A percentile compares a stretch with the other conserved stretches of the same genome.
Evolutionary conservation across 2,113 vertebrate species (phyloP).

Genomic region (Carlito syrichta): DNA sequence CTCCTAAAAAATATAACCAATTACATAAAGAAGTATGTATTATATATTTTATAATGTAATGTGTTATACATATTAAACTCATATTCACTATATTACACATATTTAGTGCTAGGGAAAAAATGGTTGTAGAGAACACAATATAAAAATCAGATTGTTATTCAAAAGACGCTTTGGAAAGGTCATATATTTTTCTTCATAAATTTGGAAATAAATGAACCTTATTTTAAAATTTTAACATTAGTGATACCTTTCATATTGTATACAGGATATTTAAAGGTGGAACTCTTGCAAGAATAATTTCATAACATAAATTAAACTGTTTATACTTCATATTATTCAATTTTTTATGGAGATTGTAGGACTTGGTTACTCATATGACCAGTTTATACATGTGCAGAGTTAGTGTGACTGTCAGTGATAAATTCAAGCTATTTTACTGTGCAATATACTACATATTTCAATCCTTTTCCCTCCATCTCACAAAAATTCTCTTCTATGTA

Average conservation of each 20-base stretch:
- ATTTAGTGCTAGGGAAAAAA: background rate
- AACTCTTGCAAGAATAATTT: background rate
- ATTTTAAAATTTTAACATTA: background rate
- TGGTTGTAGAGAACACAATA: background rate
- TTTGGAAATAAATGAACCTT: background rate
- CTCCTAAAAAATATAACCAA: background rate
- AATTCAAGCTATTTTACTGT: background rate
- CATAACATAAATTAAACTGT: background rate
- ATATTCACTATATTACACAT: background rate
- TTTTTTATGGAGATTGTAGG: background rate
- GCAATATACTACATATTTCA: background rate
- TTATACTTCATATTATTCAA: background rate
- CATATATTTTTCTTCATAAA: background rate
- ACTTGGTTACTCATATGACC: background rate
- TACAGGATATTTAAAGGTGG: background rate
- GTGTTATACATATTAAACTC: background rate
- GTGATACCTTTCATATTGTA: background rate
- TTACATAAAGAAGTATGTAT: background rate
- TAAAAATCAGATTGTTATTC: background rate
- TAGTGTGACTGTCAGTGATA: background rate
- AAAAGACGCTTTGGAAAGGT: background rate
- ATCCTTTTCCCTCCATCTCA: background rate
- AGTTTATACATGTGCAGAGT: background rate
- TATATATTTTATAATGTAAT: background rate
- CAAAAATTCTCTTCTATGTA: background rate